These are phyloP conservation scores for Drosophila prolongata DNA, from an alignment of 2,888 invertebrate species.

Conservation along the genomic window DNA sequence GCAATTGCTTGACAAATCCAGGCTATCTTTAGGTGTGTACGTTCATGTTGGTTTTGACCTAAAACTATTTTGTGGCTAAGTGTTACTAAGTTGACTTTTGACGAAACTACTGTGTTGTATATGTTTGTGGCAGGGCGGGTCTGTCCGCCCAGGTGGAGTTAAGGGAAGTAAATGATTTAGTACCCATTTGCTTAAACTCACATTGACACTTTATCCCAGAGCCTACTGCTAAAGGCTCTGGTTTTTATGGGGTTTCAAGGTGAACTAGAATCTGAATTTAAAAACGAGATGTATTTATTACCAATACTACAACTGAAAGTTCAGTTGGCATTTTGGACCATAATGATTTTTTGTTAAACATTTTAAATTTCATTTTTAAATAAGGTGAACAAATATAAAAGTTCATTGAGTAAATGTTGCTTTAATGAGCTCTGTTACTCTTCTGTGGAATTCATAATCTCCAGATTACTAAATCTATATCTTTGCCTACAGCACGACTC, in stretches of 20 bases:
- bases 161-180: neutral
- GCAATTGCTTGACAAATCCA: neutral
- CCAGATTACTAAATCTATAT: neutral
- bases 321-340: no score
- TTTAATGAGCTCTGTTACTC: no score
- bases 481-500: slow-evolving; percentile 87
- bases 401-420: no score
- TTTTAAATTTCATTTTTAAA: no score
- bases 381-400: no score
- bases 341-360: no score
- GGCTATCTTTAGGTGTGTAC: neutral
- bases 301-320: no score
- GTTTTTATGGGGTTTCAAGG: neutral
- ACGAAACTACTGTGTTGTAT: neutral
- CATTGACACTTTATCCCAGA: neutral
- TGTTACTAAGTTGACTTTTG: neutral
- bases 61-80: neutral
- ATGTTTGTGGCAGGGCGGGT: neutral
- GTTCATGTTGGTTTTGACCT: neutral
- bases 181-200: no score
- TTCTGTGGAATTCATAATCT: no score
- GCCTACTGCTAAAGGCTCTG: neutral
- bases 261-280: neutral
- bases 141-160: neutral
- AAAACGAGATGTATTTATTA: no score